Conservation (phyloP, 2,797 vertebrate genomes). For the Fistularia tabacaria region DNA sequence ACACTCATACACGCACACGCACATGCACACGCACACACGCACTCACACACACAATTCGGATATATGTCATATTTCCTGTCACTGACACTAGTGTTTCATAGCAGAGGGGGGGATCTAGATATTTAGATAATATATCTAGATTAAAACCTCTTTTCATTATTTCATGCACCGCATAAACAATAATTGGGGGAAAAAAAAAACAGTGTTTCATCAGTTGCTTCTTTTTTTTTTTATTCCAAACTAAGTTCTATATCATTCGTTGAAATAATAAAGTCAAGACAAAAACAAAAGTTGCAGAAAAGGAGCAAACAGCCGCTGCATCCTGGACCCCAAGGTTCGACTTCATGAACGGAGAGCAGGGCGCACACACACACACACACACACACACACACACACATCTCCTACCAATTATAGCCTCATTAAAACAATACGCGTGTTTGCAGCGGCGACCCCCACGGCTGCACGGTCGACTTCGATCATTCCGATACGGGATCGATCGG, state of each 20-base stretch:
- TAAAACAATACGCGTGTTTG: background rate
- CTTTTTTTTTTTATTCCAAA: background rate
- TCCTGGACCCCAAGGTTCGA: slow-evolving; percentile 61
- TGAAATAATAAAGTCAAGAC: background rate
- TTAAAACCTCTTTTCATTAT: too few species aligned
- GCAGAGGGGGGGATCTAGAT: too few species aligned
- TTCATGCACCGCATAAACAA: too few species aligned
- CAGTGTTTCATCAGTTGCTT: background rate
- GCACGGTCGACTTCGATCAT: too few species aligned
- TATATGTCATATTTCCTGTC: too few species aligned
- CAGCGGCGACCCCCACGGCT: too few species aligned
- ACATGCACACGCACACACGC: too few species aligned
- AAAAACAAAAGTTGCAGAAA: background rate
- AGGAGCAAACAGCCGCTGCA: slow-evolving; percentile 13
- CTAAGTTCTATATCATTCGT: background rate
- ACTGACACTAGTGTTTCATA: too few species aligned
- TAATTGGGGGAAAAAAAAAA: too few species aligned
- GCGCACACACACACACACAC: slow-evolving; percentile 19
- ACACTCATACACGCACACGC: too few species aligned
- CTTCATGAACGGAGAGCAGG: slow-evolving; percentile 54
- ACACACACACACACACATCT: slow-evolving; percentile 1
- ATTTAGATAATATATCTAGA: too few species aligned
- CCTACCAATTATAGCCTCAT: background rate
- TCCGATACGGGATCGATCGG: background rate
- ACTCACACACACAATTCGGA: too few species aligned